Percentiles rank a stretch among this genome's conserved stretches.
Evolutionary conservation across 2,113 vertebrate genomes (phyloP).

Genomic region (Lepus europaeus): DNA sequence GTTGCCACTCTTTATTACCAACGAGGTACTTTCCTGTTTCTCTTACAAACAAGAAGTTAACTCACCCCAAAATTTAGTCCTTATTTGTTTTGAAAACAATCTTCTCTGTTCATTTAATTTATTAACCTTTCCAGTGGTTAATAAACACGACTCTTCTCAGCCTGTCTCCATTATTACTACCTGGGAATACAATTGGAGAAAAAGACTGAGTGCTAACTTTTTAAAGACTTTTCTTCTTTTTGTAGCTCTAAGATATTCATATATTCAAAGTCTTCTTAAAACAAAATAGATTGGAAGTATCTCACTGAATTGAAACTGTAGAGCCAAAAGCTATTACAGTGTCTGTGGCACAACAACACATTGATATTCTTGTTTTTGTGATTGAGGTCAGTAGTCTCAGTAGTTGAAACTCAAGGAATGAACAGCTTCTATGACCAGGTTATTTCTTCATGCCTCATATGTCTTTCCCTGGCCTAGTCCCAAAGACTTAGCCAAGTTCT

Average conservation of each 20-base stretch:
- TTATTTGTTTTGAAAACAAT: slow-evolving; percentile 67
- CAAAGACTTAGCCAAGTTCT: background rate
- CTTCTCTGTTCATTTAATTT: slow-evolving; percentile 71
- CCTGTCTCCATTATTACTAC: background rate
- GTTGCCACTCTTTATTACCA: slow-evolving; percentile 69
- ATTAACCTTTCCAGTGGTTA: slow-evolving; percentile 65
- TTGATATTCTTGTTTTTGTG: background rate
- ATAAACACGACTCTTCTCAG: slow-evolving; percentile 47
- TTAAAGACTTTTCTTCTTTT: slow-evolving; percentile 5
- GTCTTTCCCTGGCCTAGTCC: background rate
- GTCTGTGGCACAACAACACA: background rate
- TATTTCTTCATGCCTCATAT: background rate
- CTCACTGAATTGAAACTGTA: slow-evolving; percentile 36
- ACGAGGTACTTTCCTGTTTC: slow-evolving; percentile 1
- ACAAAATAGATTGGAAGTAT: background rate
- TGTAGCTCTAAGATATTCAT: background rate
- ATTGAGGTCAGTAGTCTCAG: background rate
- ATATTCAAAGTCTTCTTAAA: background rate
- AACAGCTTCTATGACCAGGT: background rate
- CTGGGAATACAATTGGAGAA: slow-evolving; percentile 1
- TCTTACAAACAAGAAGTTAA: slow-evolving; percentile 60
- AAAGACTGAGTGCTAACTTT: background rate
- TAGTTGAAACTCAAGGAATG: slow-evolving; percentile 23
- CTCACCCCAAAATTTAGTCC: slow-evolving; percentile 12
- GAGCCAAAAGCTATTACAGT: background rate